Evolutionary conservation across 2,797 vertebrate genomes (phyloP).

Genomic region (Limosa lapponica): DNA sequence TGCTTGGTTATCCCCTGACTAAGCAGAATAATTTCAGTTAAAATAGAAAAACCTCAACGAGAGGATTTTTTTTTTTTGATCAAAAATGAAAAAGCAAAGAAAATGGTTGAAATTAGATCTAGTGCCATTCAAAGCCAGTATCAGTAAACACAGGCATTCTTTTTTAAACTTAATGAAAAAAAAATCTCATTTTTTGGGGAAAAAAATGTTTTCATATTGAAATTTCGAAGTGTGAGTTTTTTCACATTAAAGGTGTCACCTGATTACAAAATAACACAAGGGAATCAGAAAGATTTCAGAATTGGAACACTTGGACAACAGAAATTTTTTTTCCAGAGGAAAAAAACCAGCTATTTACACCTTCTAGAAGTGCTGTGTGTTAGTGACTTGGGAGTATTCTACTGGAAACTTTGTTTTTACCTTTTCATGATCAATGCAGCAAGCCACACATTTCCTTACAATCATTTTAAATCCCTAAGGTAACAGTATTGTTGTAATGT

Average conservation of each 20-base stretch:
- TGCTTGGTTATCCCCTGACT: not conserved
- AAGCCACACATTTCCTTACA: not conserved
- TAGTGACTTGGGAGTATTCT: not conserved
- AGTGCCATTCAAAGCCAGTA: not conserved
- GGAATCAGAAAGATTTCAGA: not conserved
- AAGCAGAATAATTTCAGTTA: not conserved
- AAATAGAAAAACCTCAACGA: not conserved
- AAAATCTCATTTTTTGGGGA: rapidly evolving
- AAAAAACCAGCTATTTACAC: not conserved
- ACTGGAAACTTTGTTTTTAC: not conserved
- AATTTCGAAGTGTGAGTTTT: not conserved
- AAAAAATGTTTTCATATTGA: not conserved
- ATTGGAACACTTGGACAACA: not conserved
- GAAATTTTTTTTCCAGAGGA: not conserved
- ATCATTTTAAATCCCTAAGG: not conserved
- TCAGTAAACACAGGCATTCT: not conserved
- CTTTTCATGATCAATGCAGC: not conserved
- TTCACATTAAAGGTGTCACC: not conserved
- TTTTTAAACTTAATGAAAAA: not conserved
- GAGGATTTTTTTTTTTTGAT: not conserved
- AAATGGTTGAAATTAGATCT: not conserved
- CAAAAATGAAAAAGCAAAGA: not conserved
- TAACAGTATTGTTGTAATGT: not conserved
- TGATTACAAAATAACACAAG: not conserved
- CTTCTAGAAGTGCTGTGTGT: not conserved